Evolutionary conservation across 2,888 invertebrate genomes (phyloP).

Genomic region (Scaptomyza cyrtandrae): DNA sequence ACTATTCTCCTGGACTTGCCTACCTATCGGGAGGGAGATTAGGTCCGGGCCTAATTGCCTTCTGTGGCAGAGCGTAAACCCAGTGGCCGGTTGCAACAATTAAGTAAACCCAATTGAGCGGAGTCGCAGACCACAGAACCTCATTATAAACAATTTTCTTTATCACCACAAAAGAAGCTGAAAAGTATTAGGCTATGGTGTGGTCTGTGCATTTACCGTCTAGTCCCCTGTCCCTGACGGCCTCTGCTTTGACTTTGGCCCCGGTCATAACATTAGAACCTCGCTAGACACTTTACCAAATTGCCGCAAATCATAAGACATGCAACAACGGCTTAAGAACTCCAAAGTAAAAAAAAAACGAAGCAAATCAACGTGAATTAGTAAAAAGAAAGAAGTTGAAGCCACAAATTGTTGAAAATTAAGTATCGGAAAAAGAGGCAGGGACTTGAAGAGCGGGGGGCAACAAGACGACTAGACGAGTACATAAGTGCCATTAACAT

Average conservation of each 20-base stretch:
- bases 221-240: not conserved
- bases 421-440: constrained; percentile 50
- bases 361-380: constrained; percentile 67
- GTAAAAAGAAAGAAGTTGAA: constrained; percentile 44
- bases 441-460: constrained; percentile 29
- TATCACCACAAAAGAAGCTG: constrained; percentile 56
- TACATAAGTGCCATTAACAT: constrained; percentile 66
- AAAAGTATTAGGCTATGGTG: constrained; percentile 65
- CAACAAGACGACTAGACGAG: constrained; percentile 31
- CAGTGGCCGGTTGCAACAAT: constrained; percentile 73
- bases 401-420: constrained; percentile 68
- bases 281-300: constrained; percentile 80
- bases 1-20: not conserved
- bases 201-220: constrained; percentile 31
- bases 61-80: constrained; percentile 67
- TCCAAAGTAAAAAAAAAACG: constrained; percentile 15
- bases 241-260: constrained; percentile 24
- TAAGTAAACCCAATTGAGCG: constrained; percentile 66
- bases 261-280: constrained; percentile 79
- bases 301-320: constrained; percentile 74
- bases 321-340: constrained; percentile 21
- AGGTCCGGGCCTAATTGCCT: constrained; percentile 48
- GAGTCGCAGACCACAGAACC: constrained; percentile 60
- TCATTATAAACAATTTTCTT: constrained; percentile 77
- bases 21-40: constrained; percentile 33